Evolutionary conservation across 2,797 vertebrate genomes (phyloP).

Genomic region (Enteromius afrohamiltoni): DNA sequence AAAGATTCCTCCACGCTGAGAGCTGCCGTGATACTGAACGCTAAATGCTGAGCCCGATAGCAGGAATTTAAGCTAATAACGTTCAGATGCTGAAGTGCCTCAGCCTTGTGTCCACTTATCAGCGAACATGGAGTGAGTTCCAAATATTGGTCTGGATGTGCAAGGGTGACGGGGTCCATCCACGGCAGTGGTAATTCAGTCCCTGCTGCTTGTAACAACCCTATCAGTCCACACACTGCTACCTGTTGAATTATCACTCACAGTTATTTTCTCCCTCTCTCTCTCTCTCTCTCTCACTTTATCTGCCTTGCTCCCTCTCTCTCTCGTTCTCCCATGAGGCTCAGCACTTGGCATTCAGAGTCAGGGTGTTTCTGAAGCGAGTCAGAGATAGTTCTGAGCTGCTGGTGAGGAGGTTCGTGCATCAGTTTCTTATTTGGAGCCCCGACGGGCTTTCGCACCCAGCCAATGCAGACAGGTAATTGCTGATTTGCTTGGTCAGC

Average conservation of each 20-base stretch:
- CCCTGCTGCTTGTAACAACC: constrained; percentile 47
- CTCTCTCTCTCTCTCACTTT: constrained; percentile 15
- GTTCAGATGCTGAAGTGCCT: constrained; percentile 29
- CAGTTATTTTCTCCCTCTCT: constrained; percentile 9
- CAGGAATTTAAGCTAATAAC: constrained; percentile 31
- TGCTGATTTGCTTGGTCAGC: constrained; percentile 79
- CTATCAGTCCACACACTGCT: constrained; percentile 43
- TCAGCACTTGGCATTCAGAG: constrained; percentile 77
- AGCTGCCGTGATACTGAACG: not conserved
- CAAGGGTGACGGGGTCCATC: constrained; percentile 28
- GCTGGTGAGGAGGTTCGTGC: constrained; percentile 65
- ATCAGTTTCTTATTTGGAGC: constrained; percentile 78
- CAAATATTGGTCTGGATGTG: constrained; percentile 49
- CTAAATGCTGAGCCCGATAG: constrained; percentile 21
- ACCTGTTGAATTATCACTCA: constrained; percentile 57
- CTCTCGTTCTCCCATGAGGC: constrained; percentile 46
- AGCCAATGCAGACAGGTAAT: constrained; percentile 78
- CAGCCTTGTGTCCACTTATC: constrained; percentile 46
- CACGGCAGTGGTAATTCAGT: constrained; percentile 41
- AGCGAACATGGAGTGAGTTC: constrained; percentile 45
- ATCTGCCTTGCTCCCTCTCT: not conserved
- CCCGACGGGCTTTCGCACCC: constrained; percentile 78
- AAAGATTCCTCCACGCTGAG: not conserved
- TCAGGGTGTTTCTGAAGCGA: constrained; percentile 70
- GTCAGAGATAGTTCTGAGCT: constrained; percentile 78